Percentiles rank a stretch among this genome's conserved stretches.
phyloP scores from a whole-genome alignment of 2,113 vertebrate genomes.

The Saguinus imperator region DNA sequence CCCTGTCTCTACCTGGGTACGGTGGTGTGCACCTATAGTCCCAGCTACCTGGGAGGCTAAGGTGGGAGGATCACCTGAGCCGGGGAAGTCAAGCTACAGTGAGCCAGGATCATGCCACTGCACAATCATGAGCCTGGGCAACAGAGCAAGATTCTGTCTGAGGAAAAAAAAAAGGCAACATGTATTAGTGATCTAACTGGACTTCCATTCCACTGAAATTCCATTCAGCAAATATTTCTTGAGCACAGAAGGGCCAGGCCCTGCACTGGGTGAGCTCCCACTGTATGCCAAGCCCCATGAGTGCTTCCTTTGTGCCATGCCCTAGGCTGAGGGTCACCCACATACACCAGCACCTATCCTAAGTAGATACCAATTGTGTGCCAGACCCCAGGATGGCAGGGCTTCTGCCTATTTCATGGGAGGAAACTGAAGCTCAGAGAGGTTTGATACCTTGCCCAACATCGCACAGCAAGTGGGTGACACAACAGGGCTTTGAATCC shows the following conservation, averaged over 20 bases:
- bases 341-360: neutral
- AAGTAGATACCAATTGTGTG: neutral
- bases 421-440: conserved; percentile 4
- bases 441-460: neutral
- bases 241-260: neutral
- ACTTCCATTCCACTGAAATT: neutral
- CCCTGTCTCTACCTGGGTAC: too few species aligned
- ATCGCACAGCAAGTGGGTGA: neutral
- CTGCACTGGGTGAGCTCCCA: neutral
- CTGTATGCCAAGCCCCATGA: neutral
- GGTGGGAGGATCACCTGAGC: too few species aligned
- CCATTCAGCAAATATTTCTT: neutral
- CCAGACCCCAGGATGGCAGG: neutral
- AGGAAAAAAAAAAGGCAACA: neutral
- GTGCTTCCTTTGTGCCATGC: too few species aligned
- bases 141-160: too few species aligned
- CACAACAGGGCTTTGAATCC: neutral
- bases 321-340: neutral
- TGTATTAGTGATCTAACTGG: neutral
- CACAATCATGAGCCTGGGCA: too few species aligned
- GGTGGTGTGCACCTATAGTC: too few species aligned
- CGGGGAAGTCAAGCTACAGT: too few species aligned
- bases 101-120: too few species aligned
- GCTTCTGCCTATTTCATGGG: neutral
- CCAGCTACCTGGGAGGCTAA: too few species aligned